Evolutionary conservation across 1,140 invertebrate genomes (phyloP).

Genomic region (Zaprionus ghesquierei): DNA sequence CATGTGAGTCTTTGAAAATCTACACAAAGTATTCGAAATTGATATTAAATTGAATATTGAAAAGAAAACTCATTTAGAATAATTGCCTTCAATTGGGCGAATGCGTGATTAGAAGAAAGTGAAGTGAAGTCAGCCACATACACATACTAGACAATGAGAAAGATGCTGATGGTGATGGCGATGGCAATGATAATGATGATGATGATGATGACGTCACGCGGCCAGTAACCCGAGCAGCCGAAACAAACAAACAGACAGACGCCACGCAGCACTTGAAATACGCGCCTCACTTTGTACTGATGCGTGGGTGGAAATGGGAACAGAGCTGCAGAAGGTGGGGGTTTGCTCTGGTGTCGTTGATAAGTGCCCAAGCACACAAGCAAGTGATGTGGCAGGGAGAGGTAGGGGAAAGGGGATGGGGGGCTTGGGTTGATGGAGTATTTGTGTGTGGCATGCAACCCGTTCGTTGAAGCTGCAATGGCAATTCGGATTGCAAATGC

Average conservation of each 20-base stretch:
- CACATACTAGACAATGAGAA: constrained; percentile 27
- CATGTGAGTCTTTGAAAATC: neutral
- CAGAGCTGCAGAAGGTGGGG: neutral
- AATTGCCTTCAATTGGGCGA: constrained; percentile 56
- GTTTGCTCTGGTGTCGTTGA: constrained; percentile 39
- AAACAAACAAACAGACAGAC: constrained; percentile 66
- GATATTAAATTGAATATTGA: constrained; percentile 20
- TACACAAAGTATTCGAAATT: neutral
- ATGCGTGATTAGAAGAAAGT: constrained; percentile 53
- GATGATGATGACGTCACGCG: constrained; percentile 21
- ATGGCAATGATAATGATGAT: constrained; percentile 20
- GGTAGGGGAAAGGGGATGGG: neutral
- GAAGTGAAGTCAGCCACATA: constrained; percentile 6
- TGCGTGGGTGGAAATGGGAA: constrained; percentile 9
- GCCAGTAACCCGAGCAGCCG: constrained; percentile 40
- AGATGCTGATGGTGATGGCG: neutral
- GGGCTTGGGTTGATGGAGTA: neutral
- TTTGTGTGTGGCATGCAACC: constrained; percentile 40
- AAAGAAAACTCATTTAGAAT: constrained; percentile 50
- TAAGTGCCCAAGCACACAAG: constrained; percentile 47
- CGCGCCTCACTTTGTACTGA: constrained; percentile 45
- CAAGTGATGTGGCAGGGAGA: neutral
- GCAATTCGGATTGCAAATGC: constrained; percentile 73
- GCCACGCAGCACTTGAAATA: constrained; percentile 62
- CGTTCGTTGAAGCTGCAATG: constrained; percentile 53